Evolutionary conservation across 2,888 invertebrate genomes (phyloP).

Genomic region (Stramonita haemastoma): DNA sequence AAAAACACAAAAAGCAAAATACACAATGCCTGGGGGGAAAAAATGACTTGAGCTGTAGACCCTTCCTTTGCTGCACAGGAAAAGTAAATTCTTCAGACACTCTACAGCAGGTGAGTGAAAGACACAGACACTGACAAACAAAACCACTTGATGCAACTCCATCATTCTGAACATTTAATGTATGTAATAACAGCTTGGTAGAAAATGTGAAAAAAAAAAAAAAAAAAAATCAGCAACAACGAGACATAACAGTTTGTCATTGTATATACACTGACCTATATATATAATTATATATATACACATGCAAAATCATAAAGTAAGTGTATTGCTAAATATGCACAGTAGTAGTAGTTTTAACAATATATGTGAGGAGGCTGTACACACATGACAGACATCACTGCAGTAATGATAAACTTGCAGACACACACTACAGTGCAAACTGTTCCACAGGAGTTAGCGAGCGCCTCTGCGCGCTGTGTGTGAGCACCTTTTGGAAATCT

Average conservation of each 20-base stretch:
- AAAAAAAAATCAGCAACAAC: background rate
- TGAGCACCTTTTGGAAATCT: slow-evolving; percentile 28
- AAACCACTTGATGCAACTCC: no score
- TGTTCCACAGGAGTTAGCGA: background rate
- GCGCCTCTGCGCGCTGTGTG: background rate
- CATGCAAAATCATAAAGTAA: background rate
- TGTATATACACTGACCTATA: background rate
- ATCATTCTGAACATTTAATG: background rate
- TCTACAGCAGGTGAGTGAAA: no score
- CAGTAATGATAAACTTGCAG: no score
- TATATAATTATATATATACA: background rate
- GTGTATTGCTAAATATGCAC: background rate
- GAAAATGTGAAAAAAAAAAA: background rate
- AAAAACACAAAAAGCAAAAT: no score
- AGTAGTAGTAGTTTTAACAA: background rate
- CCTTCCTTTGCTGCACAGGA: no score
- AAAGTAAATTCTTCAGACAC: no score
- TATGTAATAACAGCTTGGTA: background rate
- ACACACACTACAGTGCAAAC: background rate
- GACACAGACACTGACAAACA: no score
- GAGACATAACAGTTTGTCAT: background rate
- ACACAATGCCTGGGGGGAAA: no score
- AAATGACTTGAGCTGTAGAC: no score
- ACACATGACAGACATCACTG: background rate
- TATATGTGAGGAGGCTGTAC: background rate